A percentile compares a stretch with the other conserved stretches of the same genome.
Conservation (phyloP, 1,140 invertebrate genomes). For the Drosophila orena region DNA sequence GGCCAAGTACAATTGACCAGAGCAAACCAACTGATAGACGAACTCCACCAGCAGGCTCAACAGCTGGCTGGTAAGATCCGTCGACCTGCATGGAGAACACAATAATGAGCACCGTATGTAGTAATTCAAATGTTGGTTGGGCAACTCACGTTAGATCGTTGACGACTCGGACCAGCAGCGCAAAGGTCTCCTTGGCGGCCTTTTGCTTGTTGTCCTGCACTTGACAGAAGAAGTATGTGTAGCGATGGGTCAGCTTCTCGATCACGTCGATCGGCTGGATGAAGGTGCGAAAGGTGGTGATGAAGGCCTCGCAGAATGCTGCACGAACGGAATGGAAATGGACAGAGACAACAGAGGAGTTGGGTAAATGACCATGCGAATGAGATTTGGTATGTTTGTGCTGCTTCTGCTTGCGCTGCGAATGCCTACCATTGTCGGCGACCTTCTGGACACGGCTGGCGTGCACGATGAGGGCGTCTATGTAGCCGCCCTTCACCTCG, state of each 20-base stretch:
- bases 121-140: neutral
- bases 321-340: slow-evolving; percentile 58
- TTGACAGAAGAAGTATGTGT: slow-evolving; percentile 90
- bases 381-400: slow-evolving; percentile 15
- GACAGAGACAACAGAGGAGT: slow-evolving; percentile 51
- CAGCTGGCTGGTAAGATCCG: slow-evolving; percentile 91
- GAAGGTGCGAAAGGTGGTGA: slow-evolving; percentile 98
- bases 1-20: slow-evolving; percentile 94
- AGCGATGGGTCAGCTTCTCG: slow-evolving; percentile 93
- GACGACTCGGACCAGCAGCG: slow-evolving; percentile 95
- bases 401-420: slow-evolving; percentile 15
- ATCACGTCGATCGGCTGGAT: slow-evolving; percentile 95
- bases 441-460: slow-evolving; percentile 91
- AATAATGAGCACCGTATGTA: neutral
- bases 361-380: slow-evolving; percentile 33
- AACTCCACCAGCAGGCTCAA: slow-evolving; percentile 94
- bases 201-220: slow-evolving; percentile 90
- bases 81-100: slow-evolving; percentile 87
- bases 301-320: slow-evolving; percentile 97
- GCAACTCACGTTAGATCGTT: slow-evolving; percentile 95
- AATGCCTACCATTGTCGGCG: slow-evolving; percentile 81
- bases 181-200: slow-evolving; percentile 94
- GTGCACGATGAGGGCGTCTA: slow-evolving; percentile 96
- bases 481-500: slow-evolving; percentile 94
- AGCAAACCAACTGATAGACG: slow-evolving; percentile 94